A percentile compares a stretch with the other conserved stretches of the same genome.
phyloP scores from a whole-genome alignment of 2,888 invertebrate species.

The Cyaniris semiargus region DNA sequence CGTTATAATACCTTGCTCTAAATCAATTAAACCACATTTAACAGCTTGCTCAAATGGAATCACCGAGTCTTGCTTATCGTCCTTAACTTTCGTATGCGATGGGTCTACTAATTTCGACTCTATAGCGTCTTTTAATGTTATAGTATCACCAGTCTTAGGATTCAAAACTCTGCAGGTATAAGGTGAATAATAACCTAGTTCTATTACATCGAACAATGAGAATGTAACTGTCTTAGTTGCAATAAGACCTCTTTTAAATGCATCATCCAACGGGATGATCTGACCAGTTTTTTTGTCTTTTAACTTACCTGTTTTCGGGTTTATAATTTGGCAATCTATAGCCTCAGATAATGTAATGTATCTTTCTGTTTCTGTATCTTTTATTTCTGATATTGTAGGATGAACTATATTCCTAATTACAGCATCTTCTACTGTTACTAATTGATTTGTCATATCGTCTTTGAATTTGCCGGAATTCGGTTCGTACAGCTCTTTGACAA shows the following conservation, averaged over 20 bases:
- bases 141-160: conserved; percentile 86
- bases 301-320: conserved; percentile 85
- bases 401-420: conserved; percentile 90
- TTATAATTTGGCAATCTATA: conserved; percentile 83
- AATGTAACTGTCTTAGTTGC: conserved; percentile 86
- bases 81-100: conserved; percentile 85
- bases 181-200: conserved; percentile 88
- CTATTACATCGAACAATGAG: conserved; percentile 86
- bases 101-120: conserved; percentile 86
- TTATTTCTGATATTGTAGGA: conserved; percentile 89
- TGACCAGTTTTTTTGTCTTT: conserved; percentile 86
- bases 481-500: conserved; percentile 85
- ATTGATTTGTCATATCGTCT: conserved; percentile 86
- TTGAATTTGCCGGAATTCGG: conserved; percentile 84
- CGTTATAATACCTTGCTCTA: conserved; percentile 84
- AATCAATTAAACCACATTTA: conserved; percentile 84
- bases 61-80: conserved; percentile 84
- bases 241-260: conserved; percentile 85
- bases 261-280: conserved; percentile 85
- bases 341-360: conserved; percentile 88
- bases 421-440: conserved; percentile 87
- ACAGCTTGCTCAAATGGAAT: conserved; percentile 86
- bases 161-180: conserved; percentile 87
- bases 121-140: conserved; percentile 88
- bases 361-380: conserved; percentile 86